Conservation (phyloP, 2,888 invertebrate species). For the Ptychoptera albimana region DNA sequence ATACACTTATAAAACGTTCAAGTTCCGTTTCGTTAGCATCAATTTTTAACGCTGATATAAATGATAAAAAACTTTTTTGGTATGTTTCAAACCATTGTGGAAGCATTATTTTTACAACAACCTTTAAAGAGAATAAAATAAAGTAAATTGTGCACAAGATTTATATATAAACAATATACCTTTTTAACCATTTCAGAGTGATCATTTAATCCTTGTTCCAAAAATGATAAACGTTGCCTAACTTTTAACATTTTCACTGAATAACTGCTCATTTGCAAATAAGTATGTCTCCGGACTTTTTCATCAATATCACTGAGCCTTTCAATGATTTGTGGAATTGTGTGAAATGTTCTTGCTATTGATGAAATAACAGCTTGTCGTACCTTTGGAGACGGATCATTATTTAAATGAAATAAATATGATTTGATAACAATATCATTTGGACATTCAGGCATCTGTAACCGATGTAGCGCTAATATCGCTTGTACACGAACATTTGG, state of each 20-base stretch:
- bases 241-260: slow-evolving; percentile 38
- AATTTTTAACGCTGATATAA: slow-evolving; percentile 60
- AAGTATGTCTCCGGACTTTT: slow-evolving; percentile 42
- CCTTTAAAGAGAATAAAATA: slow-evolving; percentile 9
- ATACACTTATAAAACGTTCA: slow-evolving; percentile 38
- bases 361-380: slow-evolving; percentile 50
- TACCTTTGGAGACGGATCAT: slow-evolving; percentile 64
- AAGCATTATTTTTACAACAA: slow-evolving; percentile 37
- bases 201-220: slow-evolving; percentile 48
- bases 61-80: slow-evolving; percentile 48
- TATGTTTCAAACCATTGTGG: slow-evolving; percentile 62
- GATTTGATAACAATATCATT: slow-evolving; percentile 60
- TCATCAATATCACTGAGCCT: slow-evolving; percentile 64
- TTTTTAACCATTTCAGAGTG: slow-evolving; percentile 34
- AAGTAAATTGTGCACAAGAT: background rate
- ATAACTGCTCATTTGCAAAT: slow-evolving; percentile 32
- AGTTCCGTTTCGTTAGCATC: slow-evolving; percentile 49
- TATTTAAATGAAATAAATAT: slow-evolving; percentile 51
- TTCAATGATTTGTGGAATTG: slow-evolving; percentile 52
- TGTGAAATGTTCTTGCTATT: slow-evolving; percentile 54
- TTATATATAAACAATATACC: slow-evolving; percentile 10
- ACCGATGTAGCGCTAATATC: slow-evolving; percentile 55
- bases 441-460: slow-evolving; percentile 62
- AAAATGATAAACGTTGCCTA: slow-evolving; percentile 41
- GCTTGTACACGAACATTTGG: slow-evolving; percentile 66